Evolutionary conservation across 2,113 vertebrate species (phyloP).

Genomic region (Narcine bancroftii): DNA sequence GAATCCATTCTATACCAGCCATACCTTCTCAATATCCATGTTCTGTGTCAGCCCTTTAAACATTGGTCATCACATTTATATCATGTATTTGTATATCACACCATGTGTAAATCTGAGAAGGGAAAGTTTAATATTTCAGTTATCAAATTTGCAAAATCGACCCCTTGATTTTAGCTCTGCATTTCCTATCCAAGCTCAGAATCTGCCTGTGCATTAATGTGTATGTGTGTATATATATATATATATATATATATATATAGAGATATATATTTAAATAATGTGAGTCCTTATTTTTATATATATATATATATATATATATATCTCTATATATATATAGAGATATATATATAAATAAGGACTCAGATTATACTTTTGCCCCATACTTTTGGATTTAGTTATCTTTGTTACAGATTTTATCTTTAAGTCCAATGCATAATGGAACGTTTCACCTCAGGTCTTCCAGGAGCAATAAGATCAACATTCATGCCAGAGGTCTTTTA

Average conservation of each 20-base stretch:
- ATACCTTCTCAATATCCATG: background rate
- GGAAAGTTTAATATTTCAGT: background rate
- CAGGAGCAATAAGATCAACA: background rate
- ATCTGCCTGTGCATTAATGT: background rate
- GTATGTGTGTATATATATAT: too few species aligned
- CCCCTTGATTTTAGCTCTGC: background rate
- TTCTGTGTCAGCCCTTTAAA: background rate
- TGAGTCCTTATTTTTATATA: too few species aligned
- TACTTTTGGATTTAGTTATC: background rate
- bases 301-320: too few species aligned
- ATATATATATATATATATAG: too few species aligned
- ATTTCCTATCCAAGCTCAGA: background rate
- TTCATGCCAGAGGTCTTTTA: background rate
- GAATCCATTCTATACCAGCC: background rate
- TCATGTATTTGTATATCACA: background rate
- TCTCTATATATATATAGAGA: too few species aligned
- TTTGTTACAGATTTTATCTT: background rate
- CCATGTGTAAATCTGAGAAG: background rate
- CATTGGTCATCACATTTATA: background rate
- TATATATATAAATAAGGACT: background rate
- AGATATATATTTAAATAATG: too few species aligned
- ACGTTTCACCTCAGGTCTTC: background rate
- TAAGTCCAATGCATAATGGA: background rate
- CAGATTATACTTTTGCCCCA: background rate
- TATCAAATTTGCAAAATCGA: background rate